Evolutionary conservation across 1,140 invertebrate genomes (phyloP).

Genomic region (Caerostris darwini): DNA sequence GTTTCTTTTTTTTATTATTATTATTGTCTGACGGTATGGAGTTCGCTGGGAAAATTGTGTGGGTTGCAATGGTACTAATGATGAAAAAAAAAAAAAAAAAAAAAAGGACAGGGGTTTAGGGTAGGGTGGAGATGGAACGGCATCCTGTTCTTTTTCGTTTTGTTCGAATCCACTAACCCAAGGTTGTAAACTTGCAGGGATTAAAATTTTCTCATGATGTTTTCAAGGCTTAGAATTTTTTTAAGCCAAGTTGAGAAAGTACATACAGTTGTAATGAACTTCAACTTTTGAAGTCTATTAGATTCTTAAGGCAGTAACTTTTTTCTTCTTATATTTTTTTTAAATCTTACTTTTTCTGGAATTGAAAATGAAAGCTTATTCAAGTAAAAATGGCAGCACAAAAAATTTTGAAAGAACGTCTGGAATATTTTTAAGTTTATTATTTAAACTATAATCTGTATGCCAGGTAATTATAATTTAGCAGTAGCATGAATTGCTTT

Average conservation of each 20-base stretch:
- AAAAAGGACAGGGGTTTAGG: not conserved
- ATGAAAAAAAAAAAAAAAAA: constrained; percentile 19
- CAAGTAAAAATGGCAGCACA: not conserved
- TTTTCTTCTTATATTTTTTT: not conserved
- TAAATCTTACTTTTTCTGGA: too few relatives aligned
- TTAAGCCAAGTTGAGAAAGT: constrained; percentile 35
- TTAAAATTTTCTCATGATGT: constrained; percentile 75
- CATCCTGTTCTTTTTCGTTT: constrained; percentile 63
- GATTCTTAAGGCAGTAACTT: not conserved
- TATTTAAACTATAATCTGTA: too few relatives aligned
- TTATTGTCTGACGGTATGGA: not conserved
- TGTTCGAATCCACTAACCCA: constrained; percentile 20
- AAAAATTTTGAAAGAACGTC: not conserved
- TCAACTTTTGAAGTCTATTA: not conserved
- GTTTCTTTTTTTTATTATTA: constrained; percentile 33
- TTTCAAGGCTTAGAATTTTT: constrained; percentile 51
- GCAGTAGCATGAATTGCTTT: too few relatives aligned
- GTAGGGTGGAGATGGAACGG: not conserved
- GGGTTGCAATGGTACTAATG: constrained; percentile 49
- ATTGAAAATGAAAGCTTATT: not conserved
- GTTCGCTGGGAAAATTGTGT: constrained; percentile 71
- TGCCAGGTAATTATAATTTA: too few relatives aligned
- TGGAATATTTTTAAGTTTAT: too few relatives aligned
- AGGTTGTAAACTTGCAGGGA: constrained; percentile 64
- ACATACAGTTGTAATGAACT: constrained; percentile 29